These are phyloP conservation scores for Sorex fumeus DNA, from an alignment of 2,113 vertebrate species.

Conservation along the genomic window DNA sequence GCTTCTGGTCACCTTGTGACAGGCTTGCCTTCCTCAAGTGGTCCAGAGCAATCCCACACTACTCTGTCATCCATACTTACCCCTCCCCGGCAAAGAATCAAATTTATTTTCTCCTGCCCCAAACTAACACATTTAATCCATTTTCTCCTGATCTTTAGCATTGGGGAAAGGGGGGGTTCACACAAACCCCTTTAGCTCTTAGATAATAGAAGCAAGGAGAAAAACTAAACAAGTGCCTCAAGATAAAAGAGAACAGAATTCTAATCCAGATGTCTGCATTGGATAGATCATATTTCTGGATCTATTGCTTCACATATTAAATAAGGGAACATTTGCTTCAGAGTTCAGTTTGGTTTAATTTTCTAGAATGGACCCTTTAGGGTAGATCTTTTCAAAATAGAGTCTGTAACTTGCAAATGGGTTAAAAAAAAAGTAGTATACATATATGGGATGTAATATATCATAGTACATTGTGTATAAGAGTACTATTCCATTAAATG, in stretches of 20 bases:
- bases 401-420: background rate
- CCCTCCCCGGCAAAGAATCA: background rate
- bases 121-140: background rate
- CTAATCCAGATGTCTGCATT: background rate
- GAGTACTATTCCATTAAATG: background rate
- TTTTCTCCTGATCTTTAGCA: background rate
- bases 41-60: background rate
- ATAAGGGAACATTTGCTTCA: background rate
- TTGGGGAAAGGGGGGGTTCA: background rate
- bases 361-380: slow-evolving; percentile 21
- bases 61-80: too few species aligned
- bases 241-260: slow-evolving; percentile 36
- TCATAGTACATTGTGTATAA: background rate
- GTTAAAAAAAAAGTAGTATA: slow-evolving; percentile 25
- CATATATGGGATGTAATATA: background rate
- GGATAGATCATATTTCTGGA: background rate
- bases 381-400: slow-evolving; percentile 9
- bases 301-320: slow-evolving; percentile 35
- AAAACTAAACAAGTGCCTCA: background rate
- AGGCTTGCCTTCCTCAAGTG: background rate
- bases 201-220: background rate
- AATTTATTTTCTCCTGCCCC: background rate
- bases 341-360: background rate
- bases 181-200: slow-evolving; percentile 11
- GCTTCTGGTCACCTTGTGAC: slow-evolving; percentile 56